Evolutionary conservation across 2,888 invertebrate genomes (phyloP).

Genomic region (Megastigmus dorsalis): DNA sequence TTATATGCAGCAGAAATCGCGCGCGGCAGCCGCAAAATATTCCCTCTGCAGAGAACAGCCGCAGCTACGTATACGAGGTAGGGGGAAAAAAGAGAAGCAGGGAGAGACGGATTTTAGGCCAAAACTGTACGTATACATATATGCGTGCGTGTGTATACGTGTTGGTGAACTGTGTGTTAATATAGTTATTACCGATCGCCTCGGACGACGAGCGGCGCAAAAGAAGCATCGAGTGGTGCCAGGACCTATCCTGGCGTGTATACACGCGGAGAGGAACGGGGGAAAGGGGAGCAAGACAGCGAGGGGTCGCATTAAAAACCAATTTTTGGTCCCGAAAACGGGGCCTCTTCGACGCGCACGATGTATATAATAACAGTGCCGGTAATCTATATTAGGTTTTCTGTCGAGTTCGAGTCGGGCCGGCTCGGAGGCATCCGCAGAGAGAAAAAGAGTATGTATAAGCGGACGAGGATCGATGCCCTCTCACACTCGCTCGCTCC

Average conservation of each 20-base stretch:
- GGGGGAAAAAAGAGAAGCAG: neutral
- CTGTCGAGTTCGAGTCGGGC: conserved; percentile 62
- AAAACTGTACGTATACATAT: too few species aligned
- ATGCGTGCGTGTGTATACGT: conserved; percentile 54
- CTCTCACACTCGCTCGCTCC: neutral
- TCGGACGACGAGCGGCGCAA: conserved; percentile 50
- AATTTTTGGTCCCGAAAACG: conserved; percentile 72
- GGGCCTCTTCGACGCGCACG: conserved; percentile 66
- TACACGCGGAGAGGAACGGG: neutral
- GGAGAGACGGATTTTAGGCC: conserved; percentile 1
- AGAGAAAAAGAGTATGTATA: too few species aligned
- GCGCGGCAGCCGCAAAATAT: neutral
- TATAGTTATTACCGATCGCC: conserved; percentile 73
- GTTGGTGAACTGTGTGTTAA: conserved; percentile 69
- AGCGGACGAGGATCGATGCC: conserved; percentile 50
- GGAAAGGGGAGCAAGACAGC: conserved; percentile 62
- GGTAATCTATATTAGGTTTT: conserved; percentile 74
- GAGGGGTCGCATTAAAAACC: conserved; percentile 72
- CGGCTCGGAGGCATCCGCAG: conserved; percentile 59
- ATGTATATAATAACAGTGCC: conserved; percentile 72
- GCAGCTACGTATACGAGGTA: neutral
- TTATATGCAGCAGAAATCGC: too few species aligned
- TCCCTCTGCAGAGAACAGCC: neutral
- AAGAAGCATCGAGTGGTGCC: neutral
- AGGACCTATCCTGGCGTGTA: too few species aligned